Conservation (phyloP, 2,888 invertebrate species). For the Pterobdella sp. region DNA sequence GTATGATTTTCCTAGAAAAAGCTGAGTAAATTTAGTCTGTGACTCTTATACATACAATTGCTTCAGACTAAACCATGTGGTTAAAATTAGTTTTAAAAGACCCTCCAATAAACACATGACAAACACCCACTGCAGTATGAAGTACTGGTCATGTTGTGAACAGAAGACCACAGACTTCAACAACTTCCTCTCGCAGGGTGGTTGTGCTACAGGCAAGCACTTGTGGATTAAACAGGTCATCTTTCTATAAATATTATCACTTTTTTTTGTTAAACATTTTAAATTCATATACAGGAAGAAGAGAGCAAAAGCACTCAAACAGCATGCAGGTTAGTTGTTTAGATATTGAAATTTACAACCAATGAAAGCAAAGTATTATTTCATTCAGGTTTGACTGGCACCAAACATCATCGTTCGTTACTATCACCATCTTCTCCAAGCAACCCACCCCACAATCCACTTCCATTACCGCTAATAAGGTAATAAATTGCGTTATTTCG, state of each 20-base stretch:
- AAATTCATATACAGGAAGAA: not conserved
- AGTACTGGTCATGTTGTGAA: slow-evolving; percentile 94
- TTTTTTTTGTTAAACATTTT: not conserved
- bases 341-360: not conserved
- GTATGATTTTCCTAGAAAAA: too few relatives aligned
- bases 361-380: too few relatives aligned
- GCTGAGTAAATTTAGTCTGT: too few relatives aligned
- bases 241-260: not conserved
- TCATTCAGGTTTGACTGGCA: slow-evolving; percentile 85
- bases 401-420: slow-evolving; percentile 76
- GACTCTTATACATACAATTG: too few relatives aligned
- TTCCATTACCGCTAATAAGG: slow-evolving; percentile 71
- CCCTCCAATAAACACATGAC: too few relatives aligned
- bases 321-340: not conserved
- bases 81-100: too few relatives aligned
- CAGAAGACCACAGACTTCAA: slow-evolving; percentile 87
- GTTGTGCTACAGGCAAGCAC: slow-evolving; percentile 77
- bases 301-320: not conserved
- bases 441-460: slow-evolving; percentile 72
- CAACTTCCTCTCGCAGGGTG: slow-evolving; percentile 79
- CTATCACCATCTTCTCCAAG: slow-evolving; percentile 82
- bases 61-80: too few relatives aligned
- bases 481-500: slow-evolving; percentile 67
- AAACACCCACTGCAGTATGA: slow-evolving; percentile 56
- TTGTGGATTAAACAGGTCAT: slow-evolving; percentile 66